Evolutionary conservation across 2,888 invertebrate species (phyloP).

Genomic region (Phaedon cochleariae): DNA sequence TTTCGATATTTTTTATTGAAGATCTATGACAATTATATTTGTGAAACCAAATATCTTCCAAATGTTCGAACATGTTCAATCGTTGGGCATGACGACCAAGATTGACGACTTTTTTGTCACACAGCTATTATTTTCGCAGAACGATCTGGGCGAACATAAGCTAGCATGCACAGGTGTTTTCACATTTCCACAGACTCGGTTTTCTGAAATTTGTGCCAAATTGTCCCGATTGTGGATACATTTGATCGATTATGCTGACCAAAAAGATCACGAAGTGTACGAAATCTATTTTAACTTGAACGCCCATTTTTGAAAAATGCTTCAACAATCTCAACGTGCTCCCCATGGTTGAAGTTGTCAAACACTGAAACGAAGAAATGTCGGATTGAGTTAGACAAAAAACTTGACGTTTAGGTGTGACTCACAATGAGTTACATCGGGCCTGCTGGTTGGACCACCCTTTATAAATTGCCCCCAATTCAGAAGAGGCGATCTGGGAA

Average conservation of each 20-base stretch:
- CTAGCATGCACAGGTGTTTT: conserved; percentile 20
- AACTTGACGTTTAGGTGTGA: conserved; percentile 2
- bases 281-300: conserved; percentile 14
- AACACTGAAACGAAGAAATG: conserved; percentile 7
- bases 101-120: too few species aligned
- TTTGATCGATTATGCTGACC: conserved; percentile 24
- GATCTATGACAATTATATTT: too few species aligned
- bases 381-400: conserved; percentile 4
- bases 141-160: conserved; percentile 18
- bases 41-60: too few species aligned
- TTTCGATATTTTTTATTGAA: too few species aligned
- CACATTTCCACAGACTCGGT: conserved; percentile 23
- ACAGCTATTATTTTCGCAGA: conserved; percentile 28
- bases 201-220: conserved; percentile 27
- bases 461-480: too few species aligned
- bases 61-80: too few species aligned
- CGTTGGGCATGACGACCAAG: too few species aligned
- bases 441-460: too few species aligned
- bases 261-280: conserved; percentile 24
- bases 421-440: too few species aligned
- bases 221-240: conserved; percentile 25
- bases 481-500: too few species aligned
- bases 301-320: conserved; percentile 11
- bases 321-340: too few species aligned
- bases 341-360: too few species aligned